phyloP scores from a whole-genome alignment of 2,113 vertebrate species.

The Hemiscyllium ocellatum region DNA sequence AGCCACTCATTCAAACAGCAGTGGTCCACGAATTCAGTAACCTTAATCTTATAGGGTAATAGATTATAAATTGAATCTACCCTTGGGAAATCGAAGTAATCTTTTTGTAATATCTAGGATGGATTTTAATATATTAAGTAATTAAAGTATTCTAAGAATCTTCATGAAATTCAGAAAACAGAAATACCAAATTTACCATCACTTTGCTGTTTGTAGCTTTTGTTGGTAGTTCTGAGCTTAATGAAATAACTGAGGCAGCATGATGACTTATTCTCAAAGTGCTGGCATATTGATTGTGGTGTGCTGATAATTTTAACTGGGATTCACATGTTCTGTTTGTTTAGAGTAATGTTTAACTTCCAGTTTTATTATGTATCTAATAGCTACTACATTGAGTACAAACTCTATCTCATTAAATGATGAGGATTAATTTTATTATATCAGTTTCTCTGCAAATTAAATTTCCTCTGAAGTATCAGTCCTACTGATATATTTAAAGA shows the following conservation, averaged over 20 bases:
- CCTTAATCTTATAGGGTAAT: conserved; percentile 23
- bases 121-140: background rate
- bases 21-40: conserved; percentile 25
- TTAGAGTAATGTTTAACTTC: background rate
- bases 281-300: background rate
- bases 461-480: too few species aligned
- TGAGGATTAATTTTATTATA: background rate
- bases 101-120: background rate
- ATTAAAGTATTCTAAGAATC: background rate
- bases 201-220: background rate
- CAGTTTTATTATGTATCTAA: background rate
- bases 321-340: background rate
- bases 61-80: conserved; percentile 15
- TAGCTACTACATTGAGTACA: background rate
- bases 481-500: background rate
- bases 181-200: background rate
- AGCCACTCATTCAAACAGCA: conserved; percentile 29
- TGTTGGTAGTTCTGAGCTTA: background rate
- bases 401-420: background rate
- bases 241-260: background rate
- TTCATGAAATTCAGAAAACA: background rate
- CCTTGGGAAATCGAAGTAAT: background rate
- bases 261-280: background rate
- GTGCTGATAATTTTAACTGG: background rate
- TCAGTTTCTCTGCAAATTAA: background rate